phyloP scores from a whole-genome alignment of 2,797 vertebrate genomes.

The Lophura swinhoii region DNA sequence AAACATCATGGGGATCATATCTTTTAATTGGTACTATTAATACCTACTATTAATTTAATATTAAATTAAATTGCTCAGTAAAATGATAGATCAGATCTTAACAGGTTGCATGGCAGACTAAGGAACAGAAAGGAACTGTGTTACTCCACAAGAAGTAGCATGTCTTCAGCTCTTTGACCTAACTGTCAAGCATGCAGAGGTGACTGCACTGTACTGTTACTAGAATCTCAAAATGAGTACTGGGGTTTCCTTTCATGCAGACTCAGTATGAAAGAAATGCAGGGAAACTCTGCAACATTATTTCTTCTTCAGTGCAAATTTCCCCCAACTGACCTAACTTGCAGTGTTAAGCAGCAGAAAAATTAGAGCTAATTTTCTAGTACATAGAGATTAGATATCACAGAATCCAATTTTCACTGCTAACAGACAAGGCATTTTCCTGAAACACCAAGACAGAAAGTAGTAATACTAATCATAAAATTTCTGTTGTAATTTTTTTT shows the following conservation, averaged over 20 bases:
- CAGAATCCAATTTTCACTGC: neutral
- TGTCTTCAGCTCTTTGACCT: neutral
- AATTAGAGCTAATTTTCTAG: neutral
- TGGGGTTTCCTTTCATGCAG: neutral
- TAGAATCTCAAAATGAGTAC: neutral
- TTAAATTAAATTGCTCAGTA: neutral
- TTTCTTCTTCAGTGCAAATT: neutral
- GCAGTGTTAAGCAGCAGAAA: neutral
- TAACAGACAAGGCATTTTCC: neutral
- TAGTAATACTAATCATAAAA: constrained; percentile 19
- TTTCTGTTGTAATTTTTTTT: constrained; percentile 14
- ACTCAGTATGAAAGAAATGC: neutral
- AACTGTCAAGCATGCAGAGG: neutral
- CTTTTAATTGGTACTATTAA: neutral
- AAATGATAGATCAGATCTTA: neutral
- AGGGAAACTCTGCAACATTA: neutral
- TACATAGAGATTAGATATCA: neutral
- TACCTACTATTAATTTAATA: no score
- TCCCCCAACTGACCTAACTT: neutral
- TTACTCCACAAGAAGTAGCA: neutral
- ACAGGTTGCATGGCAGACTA: neutral
- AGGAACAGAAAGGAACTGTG: neutral
- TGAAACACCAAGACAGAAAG: neutral
- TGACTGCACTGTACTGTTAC: neutral
- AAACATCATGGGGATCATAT: neutral